A percentile compares a stretch with the other conserved stretches of the same genome.
These are phyloP conservation scores for Cephus rjabovi DNA, from an alignment of 2,888 invertebrate genomes.

Conservation along the genomic window DNA sequence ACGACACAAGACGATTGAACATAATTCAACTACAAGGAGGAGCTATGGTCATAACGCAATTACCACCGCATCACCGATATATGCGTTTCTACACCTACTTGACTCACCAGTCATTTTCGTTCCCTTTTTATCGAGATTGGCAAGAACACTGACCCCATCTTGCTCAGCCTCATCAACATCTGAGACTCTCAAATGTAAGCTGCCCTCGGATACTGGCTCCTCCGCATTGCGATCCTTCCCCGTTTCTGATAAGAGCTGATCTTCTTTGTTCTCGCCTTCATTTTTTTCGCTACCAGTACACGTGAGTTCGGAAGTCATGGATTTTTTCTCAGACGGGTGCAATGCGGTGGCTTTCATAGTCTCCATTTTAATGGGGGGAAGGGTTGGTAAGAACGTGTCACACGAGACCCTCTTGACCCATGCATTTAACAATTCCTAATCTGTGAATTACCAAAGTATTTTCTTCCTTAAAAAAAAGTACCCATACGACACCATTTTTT, in stretches of 20 bases:
- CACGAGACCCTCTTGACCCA: constrained; percentile 34
- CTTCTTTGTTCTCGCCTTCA: constrained; percentile 48
- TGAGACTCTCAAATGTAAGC: constrained; percentile 59
- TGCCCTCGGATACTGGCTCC: constrained; percentile 54
- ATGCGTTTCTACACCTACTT: no score
- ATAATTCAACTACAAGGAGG: not conserved
- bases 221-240: constrained; percentile 54
- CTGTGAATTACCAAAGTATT: constrained; percentile 33
- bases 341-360: constrained; percentile 44
- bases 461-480: not conserved
- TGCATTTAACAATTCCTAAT: constrained; percentile 31
- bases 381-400: constrained; percentile 30
- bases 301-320: constrained; percentile 36
- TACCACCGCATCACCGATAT: no score
- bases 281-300: constrained; percentile 31
- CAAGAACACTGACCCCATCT: constrained; percentile 21
- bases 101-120: constrained; percentile 9
- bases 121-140: constrained; percentile 11
- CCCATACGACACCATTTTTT: no score
- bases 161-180: constrained; percentile 55
- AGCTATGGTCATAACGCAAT: no score
- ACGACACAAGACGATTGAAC: not conserved
- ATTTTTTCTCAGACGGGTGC: constrained; percentile 44
- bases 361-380: constrained; percentile 47
- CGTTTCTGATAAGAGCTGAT: constrained; percentile 49